Evolutionary conservation across 2,888 invertebrate genomes (phyloP), one percentile per base, ranked within the genome.

Genomic region (Xylophagus ater): DNA sequence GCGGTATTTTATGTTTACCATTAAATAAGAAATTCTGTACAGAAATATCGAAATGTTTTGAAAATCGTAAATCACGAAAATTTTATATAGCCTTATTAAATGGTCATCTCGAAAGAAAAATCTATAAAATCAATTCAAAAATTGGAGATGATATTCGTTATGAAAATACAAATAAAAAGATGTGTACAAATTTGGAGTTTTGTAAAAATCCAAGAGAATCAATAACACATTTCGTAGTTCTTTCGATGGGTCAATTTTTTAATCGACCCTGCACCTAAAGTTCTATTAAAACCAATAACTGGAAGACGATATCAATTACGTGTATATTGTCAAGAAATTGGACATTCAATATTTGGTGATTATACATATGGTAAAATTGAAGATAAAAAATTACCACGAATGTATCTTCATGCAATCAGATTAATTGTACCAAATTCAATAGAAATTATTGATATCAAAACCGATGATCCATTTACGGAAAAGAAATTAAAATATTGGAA

Each of bases 241-340:
- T 86, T 3, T 77, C 83, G 54, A 67, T 66, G 13, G 87, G 86
- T 0, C 55, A 65, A 14, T 80, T 76, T 53, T 69, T 71, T 20
- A 66, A 64, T 1, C 71, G 73, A 37, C 76, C 80, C 1, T 80
- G 76, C 1, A 75, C 81, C n/a, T 1, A 78, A 85, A 53, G 66
- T 86, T 2, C 58, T 85, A 13, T 58, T 87, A 21, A 74, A 77
- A 44, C 81, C 82, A n/a, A 62, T 74, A 15, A 85, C 85, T 35
- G 86, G 74, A 8, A 69, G 87, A n/a, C 70, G 84, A 1, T 87
- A 88, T 56, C 87, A 88, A 53, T 65, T 88, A 14, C 66, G 87
- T 19, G 79, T 85, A 3, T 87, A 87, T 54, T 82, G 82, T 54
- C 59, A 64, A 10, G 64, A 73, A 23, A 66, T 83, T 5, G 81